Evolutionary conservation across 2,888 invertebrate genomes (phyloP).

Genomic region (Xestia xanthographa): DNA sequence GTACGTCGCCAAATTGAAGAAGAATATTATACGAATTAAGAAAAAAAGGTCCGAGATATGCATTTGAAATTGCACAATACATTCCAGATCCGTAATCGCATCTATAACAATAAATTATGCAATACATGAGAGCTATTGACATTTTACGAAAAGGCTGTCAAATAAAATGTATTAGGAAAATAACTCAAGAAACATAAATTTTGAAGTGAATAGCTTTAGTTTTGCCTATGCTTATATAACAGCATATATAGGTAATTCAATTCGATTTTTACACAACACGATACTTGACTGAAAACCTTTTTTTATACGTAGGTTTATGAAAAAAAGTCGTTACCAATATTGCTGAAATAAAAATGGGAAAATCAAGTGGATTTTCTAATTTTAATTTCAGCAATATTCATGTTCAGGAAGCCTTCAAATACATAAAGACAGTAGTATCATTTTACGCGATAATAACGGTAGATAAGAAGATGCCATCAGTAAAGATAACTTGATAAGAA

Average conservation of each 20-base stretch:
- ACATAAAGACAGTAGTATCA: constrained; percentile 44
- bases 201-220: constrained; percentile 41
- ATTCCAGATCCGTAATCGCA: constrained; percentile 11
- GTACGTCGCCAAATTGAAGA: neutral
- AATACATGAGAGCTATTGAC: constrained; percentile 51
- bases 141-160: constrained; percentile 45
- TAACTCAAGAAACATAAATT: constrained; percentile 37
- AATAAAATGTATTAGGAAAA: constrained; percentile 47
- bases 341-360: constrained; percentile 12
- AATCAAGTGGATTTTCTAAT: neutral
- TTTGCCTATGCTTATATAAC: constrained; percentile 57
- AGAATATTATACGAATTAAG: neutral
- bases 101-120: constrained; percentile 49
- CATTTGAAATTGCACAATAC: constrained; percentile 26
- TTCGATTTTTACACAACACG: constrained; percentile 26
- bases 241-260: constrained; percentile 32
- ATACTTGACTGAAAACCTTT: constrained; percentile 20
- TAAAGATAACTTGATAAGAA: constrained; percentile 56
- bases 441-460: constrained; percentile 38
- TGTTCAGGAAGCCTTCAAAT: constrained; percentile 13
- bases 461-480: constrained; percentile 56
- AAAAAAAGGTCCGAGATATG: neutral
- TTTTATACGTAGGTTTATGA: neutral
- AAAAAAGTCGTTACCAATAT: neutral
- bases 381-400: neutral